A percentile compares a stretch with the other conserved stretches of the same genome.
Evolutionary conservation across 1,140 invertebrate species (phyloP).

Genomic region (Ceratosolen solmsi): DNA sequence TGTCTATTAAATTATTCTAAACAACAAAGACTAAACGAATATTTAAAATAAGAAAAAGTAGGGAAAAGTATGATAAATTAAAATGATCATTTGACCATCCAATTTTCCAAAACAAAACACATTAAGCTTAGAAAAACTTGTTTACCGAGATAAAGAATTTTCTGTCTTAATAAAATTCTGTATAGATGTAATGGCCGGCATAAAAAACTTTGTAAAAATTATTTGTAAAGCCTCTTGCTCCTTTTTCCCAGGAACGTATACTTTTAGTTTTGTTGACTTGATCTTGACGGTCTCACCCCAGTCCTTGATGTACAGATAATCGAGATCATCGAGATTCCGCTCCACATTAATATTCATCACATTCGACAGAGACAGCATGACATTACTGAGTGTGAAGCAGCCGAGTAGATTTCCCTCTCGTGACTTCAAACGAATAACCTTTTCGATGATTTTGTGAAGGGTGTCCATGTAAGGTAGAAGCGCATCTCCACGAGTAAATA

Average conservation of each 20-base stretch:
- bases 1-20: too few relatives aligned
- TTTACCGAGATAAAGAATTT: constrained; percentile 61
- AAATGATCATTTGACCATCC: too few relatives aligned
- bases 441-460: constrained; percentile 77
- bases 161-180: constrained; percentile 70
- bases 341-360: constrained; percentile 77
- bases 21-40: too few relatives aligned
- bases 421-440: constrained; percentile 77
- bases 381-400: constrained; percentile 68
- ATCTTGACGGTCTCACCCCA: constrained; percentile 85
- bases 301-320: constrained; percentile 84
- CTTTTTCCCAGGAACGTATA: constrained; percentile 83
- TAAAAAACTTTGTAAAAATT: constrained; percentile 79
- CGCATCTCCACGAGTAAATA: constrained; percentile 77
- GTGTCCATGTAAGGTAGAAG: constrained; percentile 78
- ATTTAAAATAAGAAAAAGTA: too few relatives aligned
- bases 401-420: constrained; percentile 77
- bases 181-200: constrained; percentile 74
- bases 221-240: constrained; percentile 80
- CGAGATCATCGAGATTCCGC: constrained; percentile 76
- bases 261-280: constrained; percentile 80
- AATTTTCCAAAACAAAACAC: too few relatives aligned
- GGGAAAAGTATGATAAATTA: too few relatives aligned
- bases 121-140: too few relatives aligned
- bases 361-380: constrained; percentile 76